Evolutionary conservation across 2,888 invertebrate species (phyloP), one percentile per base, ranked within the genome.

Genomic region (Junonia oenone): DNA sequence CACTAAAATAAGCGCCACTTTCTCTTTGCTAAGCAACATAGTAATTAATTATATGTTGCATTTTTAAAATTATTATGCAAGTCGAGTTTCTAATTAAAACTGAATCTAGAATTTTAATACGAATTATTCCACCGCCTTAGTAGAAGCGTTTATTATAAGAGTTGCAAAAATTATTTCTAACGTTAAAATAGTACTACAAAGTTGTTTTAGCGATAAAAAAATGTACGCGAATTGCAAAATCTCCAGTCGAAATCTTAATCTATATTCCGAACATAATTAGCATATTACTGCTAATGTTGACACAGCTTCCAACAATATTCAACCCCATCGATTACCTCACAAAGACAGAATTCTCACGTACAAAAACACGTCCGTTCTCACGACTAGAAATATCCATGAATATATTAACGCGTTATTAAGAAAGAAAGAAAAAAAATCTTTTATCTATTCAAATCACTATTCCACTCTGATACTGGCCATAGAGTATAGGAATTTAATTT

Each of bases 281-380:
- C 85, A 88, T 88, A 82, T 77, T 69, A 81, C 73, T 71, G 71
- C 70, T 64, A 75, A 80, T 88, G 85, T 88, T 89, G 86, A 82
- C 83, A 87, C 87, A 89, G 86, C 87, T 86, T 83, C 80, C 76
- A 75, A 81, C 73, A 83, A 82, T 73, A 80, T 62, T 60, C 87
- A 76, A 77, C 90, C 89, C 89, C 78, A 75, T 72, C 78, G 77
- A 86, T 89, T 85, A 82, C 45, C 55, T 66, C 63, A 79, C 75
- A 80, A 74, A 79, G 73, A 73, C 65, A 68, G 68, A 65, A 68
- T 76, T 81, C 80, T 76, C 78, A 83, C 81, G 75, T 68, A 75
- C 68, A 73, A 71, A 70, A 75, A 73, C 73, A 71, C 68, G 62
- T 68, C 65, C 69, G 66, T 82, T 82, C 82, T 75, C 82, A 83